Conservation (phyloP, 1,140 invertebrate genomes). For the Paraescarpia echinospica region DNA sequence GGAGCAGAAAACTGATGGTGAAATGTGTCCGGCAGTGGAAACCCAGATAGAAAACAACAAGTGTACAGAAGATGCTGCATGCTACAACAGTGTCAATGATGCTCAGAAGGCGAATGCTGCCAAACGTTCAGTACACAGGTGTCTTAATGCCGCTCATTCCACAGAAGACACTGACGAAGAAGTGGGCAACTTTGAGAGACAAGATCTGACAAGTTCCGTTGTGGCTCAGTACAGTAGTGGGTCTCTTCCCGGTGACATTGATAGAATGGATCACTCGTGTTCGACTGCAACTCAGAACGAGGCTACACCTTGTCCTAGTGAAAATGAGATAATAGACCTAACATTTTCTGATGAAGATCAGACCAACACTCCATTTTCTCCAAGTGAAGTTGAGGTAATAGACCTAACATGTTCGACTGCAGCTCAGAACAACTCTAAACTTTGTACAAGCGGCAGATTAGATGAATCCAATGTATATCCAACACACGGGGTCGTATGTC, state of each 20-base stretch:
- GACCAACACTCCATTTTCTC: not conserved
- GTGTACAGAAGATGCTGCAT: not conserved
- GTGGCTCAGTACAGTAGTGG: not conserved
- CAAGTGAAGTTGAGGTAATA: too few species aligned
- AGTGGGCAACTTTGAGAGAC: not conserved
- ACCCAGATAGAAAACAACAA: not conserved
- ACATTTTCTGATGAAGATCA: too few species aligned
- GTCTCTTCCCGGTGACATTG: not conserved
- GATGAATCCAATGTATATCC: too few species aligned
- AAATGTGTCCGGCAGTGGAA: not conserved
- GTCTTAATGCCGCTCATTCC: not conserved
- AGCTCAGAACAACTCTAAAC: too few species aligned
- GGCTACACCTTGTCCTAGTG: not conserved
- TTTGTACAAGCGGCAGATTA: too few species aligned
- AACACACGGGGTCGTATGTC: too few species aligned
- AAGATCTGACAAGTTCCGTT: not conserved
- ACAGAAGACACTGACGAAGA: not conserved
- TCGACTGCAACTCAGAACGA: not conserved
- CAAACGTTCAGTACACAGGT: not conserved
- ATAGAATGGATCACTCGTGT: not conserved
- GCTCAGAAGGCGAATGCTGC: not conserved
- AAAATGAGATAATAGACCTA: too few species aligned
- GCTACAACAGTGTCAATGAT: not conserved
- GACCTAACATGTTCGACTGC: too few species aligned
- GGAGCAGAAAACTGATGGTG: not conserved